A percentile compares a stretch with the other conserved stretches of the same genome.
phyloP scores from a whole-genome alignment of 1,140 invertebrate species.

The Streblospio benedicti region DNA sequence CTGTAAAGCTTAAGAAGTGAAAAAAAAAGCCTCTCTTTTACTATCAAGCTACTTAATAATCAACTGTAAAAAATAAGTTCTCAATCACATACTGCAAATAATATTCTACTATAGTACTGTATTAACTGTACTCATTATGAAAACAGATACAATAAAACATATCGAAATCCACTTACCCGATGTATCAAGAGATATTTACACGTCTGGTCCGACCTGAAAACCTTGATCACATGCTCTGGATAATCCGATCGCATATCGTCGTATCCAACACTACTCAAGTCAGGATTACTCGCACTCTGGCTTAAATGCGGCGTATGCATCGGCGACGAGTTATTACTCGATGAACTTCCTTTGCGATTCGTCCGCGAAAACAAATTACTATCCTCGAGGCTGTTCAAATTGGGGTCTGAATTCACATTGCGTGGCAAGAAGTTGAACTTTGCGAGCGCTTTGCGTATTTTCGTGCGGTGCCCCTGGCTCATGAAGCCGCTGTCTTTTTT shows the following conservation, averaged over 20 bases:
- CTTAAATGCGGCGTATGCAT: constrained; percentile 49
- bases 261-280: constrained; percentile 52
- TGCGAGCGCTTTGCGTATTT: constrained; percentile 77
- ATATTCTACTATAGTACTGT: too few relatives aligned
- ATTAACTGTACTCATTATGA: too few relatives aligned
- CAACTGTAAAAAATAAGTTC: too few relatives aligned
- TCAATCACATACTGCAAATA: too few relatives aligned
- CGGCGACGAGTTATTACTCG: constrained; percentile 26
- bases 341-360: constrained; percentile 4
- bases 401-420: constrained; percentile 56
- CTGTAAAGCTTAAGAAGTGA: too few relatives aligned
- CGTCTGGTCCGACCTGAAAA: constrained; percentile 81
- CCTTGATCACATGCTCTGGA: constrained; percentile 95
- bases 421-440: constrained; percentile 86
- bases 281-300: constrained; percentile 85
- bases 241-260: constrained; percentile 61
- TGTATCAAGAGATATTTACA: constrained; percentile 95
- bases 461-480: constrained; percentile 73
- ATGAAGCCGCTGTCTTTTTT: constrained; percentile 70
- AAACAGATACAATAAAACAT: too few relatives aligned
- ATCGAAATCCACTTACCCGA: constrained; percentile 52
- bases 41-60: too few relatives aligned
- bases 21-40: too few relatives aligned
- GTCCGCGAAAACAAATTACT: constrained; percentile 13
- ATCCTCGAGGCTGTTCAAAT: constrained; percentile 26